Evolutionary conservation across 2,888 invertebrate species (phyloP).

Genomic region (Didymodactylos carnosus): DNA sequence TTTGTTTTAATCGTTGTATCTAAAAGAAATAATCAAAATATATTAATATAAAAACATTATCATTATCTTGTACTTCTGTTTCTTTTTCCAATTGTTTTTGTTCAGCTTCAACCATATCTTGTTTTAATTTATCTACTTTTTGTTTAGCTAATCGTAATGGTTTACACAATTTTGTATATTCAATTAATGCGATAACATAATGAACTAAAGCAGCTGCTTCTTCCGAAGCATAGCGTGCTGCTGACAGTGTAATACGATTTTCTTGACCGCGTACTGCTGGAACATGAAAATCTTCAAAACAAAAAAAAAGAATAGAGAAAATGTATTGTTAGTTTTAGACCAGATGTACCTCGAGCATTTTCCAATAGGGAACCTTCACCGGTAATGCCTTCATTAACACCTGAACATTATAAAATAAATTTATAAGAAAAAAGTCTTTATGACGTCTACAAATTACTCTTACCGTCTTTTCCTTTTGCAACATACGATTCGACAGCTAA

Average conservation of each 20-base stretch:
- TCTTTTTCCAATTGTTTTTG: constrained; percentile 8
- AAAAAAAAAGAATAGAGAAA: neutral
- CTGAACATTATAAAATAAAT: too few relatives aligned
- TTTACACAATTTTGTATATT: constrained; percentile 28
- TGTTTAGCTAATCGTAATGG: constrained; percentile 20
- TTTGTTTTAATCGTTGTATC: constrained; percentile 9
- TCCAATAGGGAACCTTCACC: constrained; percentile 31
- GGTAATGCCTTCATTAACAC: constrained; percentile 18
- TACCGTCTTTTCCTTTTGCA: constrained; percentile 26
- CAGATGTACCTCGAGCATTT: constrained; percentile 27
- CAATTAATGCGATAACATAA: constrained; percentile 34
- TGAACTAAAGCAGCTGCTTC: constrained; percentile 32
- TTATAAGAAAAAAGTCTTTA: too few relatives aligned
- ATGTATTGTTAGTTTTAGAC: neutral
- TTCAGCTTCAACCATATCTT: constrained; percentile 8
- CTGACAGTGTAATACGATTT: constrained; percentile 25
- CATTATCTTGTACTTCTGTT: neutral
- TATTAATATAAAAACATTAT: neutral
- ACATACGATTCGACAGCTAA: constrained; percentile 33
- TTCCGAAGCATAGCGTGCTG: constrained; percentile 32
- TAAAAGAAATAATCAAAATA: neutral
- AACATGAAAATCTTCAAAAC: neutral
- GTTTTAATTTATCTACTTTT: constrained; percentile 6
- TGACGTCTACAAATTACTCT: too few relatives aligned
- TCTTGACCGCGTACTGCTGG: constrained; percentile 5